Evolutionary conservation across 2,797 vertebrate genomes (phyloP), one percentile per base, ranked within the genome.

Genomic region (Gallirallus australis): DNA sequence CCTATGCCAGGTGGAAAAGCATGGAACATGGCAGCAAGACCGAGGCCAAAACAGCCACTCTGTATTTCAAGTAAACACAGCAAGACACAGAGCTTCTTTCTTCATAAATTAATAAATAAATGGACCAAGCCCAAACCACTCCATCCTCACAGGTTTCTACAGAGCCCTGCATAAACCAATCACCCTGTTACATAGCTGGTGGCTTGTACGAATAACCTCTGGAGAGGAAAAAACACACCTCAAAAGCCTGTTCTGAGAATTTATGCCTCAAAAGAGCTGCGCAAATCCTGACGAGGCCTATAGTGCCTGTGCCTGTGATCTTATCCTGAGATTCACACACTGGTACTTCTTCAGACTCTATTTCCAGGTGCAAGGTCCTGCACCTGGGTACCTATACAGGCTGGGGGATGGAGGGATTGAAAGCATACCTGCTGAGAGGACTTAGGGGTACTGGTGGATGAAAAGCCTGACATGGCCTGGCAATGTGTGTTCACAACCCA

Each of bases 1-100:
- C 92, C 85, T 91, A 31, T 81, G 65, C 30, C 70, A 92, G 68
- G 60, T 91, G 84, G 92, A 95, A 89, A 97, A 96, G 80, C n/a
- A 91, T 40, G 78, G 95, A 95, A 80, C 54, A 91, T 28, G 63
- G 81, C 86, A 94, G 47, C 47, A 91, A 80, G 70, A 78, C 33
- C 90, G 84, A 54, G 87, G 81, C 23, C 40, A 30, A 86, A 91
- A 76, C 8, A 97, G 91, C 47, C 53, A 89, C 57, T 86, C 83
- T 82, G 0, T 91, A 81, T 86, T 93, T 69, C 92, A 96, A 90
- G 81, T 69, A 95, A 97, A 90, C 15, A 75, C 47, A 42, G 39
- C 48, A n/a, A 80, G 68, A 87, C 23, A 96, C 28, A 94, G 73
- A 72, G 78, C 50, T 48, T 82, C 64, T 95, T 84, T 94, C 72